Conservation (phyloP, 2,888 invertebrate genomes). For the Aspidapion aeneum region DNA sequence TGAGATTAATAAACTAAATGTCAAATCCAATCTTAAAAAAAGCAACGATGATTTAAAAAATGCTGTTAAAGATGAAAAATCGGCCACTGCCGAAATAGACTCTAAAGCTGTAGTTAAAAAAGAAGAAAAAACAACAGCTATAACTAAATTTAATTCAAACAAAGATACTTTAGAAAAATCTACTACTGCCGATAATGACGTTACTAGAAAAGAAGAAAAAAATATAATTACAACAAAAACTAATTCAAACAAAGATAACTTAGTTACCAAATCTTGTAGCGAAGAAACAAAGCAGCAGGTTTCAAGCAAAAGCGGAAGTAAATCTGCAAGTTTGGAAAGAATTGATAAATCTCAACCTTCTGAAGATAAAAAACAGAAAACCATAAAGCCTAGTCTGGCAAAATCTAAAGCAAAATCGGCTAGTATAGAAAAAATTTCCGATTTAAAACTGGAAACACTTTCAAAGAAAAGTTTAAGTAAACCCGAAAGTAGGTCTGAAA, state of each 20-base stretch:
- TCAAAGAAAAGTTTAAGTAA: background rate
- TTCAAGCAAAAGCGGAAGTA: background rate
- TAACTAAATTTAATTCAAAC: background rate
- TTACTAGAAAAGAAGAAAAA: background rate
- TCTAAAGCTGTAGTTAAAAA: background rate
- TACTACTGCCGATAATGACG: background rate
- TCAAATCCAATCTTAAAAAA: slow-evolving; percentile 13
- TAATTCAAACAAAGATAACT: background rate
- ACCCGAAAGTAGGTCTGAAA: background rate
- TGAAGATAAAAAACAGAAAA: background rate
- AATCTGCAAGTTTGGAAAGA: background rate
- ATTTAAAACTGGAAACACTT: too few species aligned
- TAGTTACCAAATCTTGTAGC: too few species aligned
- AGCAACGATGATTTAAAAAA: slow-evolving; percentile 23
- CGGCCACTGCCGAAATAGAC: background rate
- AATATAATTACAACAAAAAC: background rate
- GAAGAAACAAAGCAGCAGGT: background rate
- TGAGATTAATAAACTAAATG: slow-evolving; percentile 14
- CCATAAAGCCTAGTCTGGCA: too few species aligned
- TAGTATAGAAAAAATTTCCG: too few species aligned
- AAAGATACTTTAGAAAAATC: too few species aligned
- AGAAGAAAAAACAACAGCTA: background rate
- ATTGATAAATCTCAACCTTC: background rate
- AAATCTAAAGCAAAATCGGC: too few species aligned
- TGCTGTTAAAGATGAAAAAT: slow-evolving; percentile 15